Base-by-base conservation (phyloP, 2,797 vertebrate genomes). In the Microctenopoma stevenorrisi region DNA sequence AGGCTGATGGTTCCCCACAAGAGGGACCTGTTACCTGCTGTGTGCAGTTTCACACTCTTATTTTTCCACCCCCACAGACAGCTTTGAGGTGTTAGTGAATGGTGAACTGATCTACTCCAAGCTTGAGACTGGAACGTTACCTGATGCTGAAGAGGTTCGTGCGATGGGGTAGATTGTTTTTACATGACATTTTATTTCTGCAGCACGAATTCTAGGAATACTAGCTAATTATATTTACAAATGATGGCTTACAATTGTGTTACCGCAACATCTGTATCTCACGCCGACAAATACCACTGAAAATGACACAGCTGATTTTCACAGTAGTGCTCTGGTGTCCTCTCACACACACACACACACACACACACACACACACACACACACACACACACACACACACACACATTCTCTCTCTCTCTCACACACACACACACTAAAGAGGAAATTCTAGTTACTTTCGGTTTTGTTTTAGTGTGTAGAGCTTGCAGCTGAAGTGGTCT, bases 51-150 rank as follows among this genome's bases (percentile, higher is more conserved):
- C 1, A 0, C 2, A 25, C 1, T 74, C n/a, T 44, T 0, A 4
- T 64, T 54, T 66, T 33, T 6, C 11, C 13, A 2, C 38, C 28
- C 18, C 47, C 11, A 13, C 87, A 93, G 93, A 64, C 15, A 89
- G 84, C 77, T 94, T 93, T 71, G 92, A 93, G 65, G 76, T 94
- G 18, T 51, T 38, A 0, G 30, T 91, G 28, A 79, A 91, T 1
- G 72, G 62, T 0, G 0, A 86, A 5, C 11, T 85, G 18, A 35
- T 92, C 58, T 86, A 55, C 85, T 93, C 93, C 42, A 93, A 92
- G 51, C 72, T 88, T 14, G 0, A 78, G 5, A 55, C 4, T 0
- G 69, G 68, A 30, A 0, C 0, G 0, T 86, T 92, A 76, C 87
- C 91, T 11, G 38, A 73, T 16, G 0, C 3, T 8, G 16, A 47